phyloP scores from a whole-genome alignment of 2,797 vertebrate species.

The Phoxinus dragarum region DNA sequence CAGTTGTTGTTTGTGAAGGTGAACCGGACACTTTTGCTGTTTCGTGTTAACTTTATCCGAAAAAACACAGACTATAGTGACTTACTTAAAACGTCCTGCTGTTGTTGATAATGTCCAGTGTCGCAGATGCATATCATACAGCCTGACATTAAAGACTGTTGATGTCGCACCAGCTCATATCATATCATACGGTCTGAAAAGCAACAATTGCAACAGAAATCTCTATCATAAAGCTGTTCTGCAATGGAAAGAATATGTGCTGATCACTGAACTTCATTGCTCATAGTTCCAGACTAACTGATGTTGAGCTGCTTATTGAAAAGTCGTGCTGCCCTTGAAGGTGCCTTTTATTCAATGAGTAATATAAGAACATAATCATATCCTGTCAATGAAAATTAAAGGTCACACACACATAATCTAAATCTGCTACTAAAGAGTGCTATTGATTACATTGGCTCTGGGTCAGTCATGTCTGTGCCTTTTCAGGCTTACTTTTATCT shows the following conservation, averaged over 20 bases:
- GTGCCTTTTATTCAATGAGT: neutral
- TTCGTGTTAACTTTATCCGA: neutral
- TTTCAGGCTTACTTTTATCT: constrained; percentile 16
- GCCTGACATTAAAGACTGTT: constrained; percentile 3
- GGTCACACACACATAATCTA: neutral
- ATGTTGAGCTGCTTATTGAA: constrained; percentile 7
- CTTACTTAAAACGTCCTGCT: neutral
- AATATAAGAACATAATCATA: neutral
- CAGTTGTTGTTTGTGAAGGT: neutral
- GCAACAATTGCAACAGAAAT: neutral
- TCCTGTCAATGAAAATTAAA: neutral
- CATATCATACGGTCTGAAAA: neutral
- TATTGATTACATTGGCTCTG: neutral
- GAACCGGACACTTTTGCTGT: neutral
- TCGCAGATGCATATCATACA: neutral
- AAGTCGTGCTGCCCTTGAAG: neutral
- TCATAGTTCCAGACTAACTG: neutral
- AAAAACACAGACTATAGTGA: neutral
- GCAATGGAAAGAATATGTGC: neutral
- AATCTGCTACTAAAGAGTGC: neutral
- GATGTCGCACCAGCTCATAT: neutral
- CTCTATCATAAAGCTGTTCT: neutral
- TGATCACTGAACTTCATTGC: neutral
- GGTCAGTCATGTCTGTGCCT: constrained; percentile 7
- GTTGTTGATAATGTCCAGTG: neutral